A percentile compares a stretch with the other conserved stretches of the same genome.
Conservation (phyloP, 2,888 invertebrate species). For the Polyommatus iphigenia region DNA sequence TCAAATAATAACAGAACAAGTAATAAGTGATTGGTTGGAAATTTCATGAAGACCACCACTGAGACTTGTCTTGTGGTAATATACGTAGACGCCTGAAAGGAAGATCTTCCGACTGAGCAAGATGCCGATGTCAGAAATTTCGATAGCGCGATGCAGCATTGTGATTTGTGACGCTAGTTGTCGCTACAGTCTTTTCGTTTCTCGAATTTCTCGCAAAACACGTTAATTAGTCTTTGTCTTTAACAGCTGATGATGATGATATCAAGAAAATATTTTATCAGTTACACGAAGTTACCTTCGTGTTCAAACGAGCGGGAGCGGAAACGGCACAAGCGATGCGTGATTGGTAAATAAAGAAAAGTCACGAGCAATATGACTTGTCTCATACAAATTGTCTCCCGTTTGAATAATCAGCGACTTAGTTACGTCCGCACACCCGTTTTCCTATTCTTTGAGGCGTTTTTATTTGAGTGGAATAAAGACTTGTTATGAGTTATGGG, state of each 20-base stretch:
- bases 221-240: background rate
- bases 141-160: no score
- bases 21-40: no score
- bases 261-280: slow-evolving; percentile 12
- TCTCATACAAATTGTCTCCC: slow-evolving; percentile 23
- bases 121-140: no score
- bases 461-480: background rate
- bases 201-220: no score
- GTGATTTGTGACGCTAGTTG: no score
- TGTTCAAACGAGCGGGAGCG: slow-evolving; percentile 25
- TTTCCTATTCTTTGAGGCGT: background rate
- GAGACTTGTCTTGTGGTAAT: no score
- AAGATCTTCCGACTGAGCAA: no score
- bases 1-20: no score
- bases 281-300: slow-evolving; percentile 24
- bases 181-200: background rate
- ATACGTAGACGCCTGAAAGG: no score
- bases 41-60: no score
- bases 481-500: background rate
- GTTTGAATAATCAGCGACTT: slow-evolving; percentile 30
- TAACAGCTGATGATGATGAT: slow-evolving; percentile 5
- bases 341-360: slow-evolving; percentile 34
- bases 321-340: slow-evolving; percentile 30
- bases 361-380: slow-evolving; percentile 24
- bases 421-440: background rate